A percentile compares a stretch with the other conserved stretches of the same genome.
Evolutionary conservation across 2,113 vertebrate genomes (phyloP).

Genomic region (Caranx ignobilis): DNA sequence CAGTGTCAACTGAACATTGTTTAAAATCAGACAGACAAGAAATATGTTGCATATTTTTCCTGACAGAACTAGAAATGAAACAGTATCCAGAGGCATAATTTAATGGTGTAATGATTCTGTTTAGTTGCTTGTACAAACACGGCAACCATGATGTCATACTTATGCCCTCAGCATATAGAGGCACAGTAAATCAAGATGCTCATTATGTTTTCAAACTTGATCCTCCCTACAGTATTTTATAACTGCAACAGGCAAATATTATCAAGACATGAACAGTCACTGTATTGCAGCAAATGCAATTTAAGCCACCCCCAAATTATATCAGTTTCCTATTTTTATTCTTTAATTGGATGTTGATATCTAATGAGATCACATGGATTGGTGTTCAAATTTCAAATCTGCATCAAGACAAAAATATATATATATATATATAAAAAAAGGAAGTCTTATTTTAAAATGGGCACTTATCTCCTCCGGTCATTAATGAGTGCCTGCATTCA

Average conservation of each 20-base stretch:
- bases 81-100: slow-evolving; percentile 1
- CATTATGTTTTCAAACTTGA: slow-evolving; percentile 10
- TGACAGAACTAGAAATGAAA: not conserved
- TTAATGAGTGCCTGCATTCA: not conserved
- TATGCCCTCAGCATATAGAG: not conserved
- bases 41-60: not conserved
- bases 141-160: slow-evolving; percentile 6
- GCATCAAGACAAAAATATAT: not conserved
- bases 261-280: not conserved
- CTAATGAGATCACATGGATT: not conserved
- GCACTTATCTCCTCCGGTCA: not conserved
- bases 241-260: not conserved
- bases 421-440: too few relatives aligned
- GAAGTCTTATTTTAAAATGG: not conserved
- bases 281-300: not conserved
- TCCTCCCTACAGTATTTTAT: not conserved
- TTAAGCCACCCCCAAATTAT: not conserved
- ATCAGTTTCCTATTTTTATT: not conserved
- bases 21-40: not conserved
- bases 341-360: not conserved
- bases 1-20: not conserved
- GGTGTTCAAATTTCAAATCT: not conserved
- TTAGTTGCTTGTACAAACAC: not conserved
- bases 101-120: too few relatives aligned
- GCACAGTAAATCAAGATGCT: not conserved